Evolutionary conservation across 2,888 invertebrate genomes (phyloP).

Genomic region (Lithophane leautieri): DNA sequence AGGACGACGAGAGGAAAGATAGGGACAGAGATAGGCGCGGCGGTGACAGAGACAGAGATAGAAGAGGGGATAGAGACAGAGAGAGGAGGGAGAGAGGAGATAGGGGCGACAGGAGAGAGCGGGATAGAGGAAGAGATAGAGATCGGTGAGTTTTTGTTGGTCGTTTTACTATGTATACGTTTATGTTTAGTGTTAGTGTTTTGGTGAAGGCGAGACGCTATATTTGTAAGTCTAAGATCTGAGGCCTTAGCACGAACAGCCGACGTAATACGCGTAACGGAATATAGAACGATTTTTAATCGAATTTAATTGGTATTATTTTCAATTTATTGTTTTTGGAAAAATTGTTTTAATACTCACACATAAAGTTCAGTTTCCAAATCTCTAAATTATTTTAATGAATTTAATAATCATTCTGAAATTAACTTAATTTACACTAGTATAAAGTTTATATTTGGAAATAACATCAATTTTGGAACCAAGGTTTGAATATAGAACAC

Average conservation of each 20-base stretch:
- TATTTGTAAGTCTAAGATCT: neutral
- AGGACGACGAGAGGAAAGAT: conserved; percentile 76
- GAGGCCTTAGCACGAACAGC: neutral
- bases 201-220: neutral
- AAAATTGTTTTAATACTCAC: neutral
- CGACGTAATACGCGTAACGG: neutral
- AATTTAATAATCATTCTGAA: neutral
- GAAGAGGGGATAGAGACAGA: conserved; percentile 48
- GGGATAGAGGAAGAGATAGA: conserved; percentile 49
- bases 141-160: conserved; percentile 39
- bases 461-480: neutral
- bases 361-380: neutral
- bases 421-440: neutral
- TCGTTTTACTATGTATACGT: too few species aligned
- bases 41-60: conserved; percentile 52
- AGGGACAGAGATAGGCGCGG: conserved; percentile 74
- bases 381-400: neutral
- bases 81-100: conserved; percentile 55
- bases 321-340: neutral
- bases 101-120: conserved; percentile 36
- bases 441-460: neutral
- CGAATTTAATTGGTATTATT: neutral
- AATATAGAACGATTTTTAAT: neutral
- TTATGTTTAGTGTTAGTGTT: too few species aligned
- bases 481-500: neutral